phyloP scores from a whole-genome alignment of 2,888 invertebrate genomes.

The Cataglyphis livida region DNA sequence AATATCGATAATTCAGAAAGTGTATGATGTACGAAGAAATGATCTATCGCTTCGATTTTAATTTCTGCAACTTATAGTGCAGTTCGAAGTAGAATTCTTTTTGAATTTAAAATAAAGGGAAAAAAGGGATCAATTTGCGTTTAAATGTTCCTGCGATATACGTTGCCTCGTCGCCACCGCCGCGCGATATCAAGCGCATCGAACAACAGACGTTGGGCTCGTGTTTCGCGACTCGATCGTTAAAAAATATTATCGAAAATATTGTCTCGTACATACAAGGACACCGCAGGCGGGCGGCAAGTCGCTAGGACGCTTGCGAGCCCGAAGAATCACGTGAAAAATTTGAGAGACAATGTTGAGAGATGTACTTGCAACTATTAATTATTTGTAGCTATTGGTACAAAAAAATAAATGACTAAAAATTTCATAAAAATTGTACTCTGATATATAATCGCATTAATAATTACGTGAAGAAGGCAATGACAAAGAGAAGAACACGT shows the following conservation, averaged over 20 bases:
- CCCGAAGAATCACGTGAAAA: constrained; percentile 56
- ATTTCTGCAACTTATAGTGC: background rate
- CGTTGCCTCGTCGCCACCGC: constrained; percentile 30
- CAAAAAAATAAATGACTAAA: background rate
- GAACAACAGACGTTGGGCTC: constrained; percentile 73
- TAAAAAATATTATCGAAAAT: constrained; percentile 77
- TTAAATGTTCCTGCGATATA: constrained; percentile 13
- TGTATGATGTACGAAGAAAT: background rate
- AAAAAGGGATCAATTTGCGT: constrained; percentile 1
- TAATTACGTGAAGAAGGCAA: background rate
- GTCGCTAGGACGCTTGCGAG: constrained; percentile 57
- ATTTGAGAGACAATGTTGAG: constrained; percentile 47
- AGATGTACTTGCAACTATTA: background rate
- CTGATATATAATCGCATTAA: background rate
- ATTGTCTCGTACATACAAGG: constrained; percentile 76
- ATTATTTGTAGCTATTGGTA: background rate
- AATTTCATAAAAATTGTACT: background rate
- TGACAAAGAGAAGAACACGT: background rate
- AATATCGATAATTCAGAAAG: constrained; percentile 7
- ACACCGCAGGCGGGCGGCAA: constrained; percentile 63
- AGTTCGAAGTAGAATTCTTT: background rate
- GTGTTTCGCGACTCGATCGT: constrained; percentile 74
- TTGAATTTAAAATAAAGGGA: background rate
- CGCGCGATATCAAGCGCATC: constrained; percentile 46
- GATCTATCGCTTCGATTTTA: background rate